Conservation (phyloP, 2,888 invertebrate genomes). For the Apamea anceps region DNA sequence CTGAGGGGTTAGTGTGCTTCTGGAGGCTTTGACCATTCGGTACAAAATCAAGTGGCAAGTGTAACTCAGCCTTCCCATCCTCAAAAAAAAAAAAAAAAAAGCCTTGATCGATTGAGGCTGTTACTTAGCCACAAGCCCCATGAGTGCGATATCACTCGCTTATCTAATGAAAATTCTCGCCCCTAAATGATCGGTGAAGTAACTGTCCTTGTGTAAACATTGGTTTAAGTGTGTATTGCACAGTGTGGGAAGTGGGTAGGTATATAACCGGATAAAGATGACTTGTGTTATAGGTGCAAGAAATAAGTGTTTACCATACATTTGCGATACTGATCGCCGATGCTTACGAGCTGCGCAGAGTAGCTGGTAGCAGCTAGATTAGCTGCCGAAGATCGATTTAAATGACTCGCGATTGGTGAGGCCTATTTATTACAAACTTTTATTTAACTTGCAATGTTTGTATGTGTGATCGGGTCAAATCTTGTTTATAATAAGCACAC, state of each 20-base stretch:
- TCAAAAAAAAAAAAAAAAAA: too few relatives aligned
- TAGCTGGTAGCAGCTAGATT: neutral
- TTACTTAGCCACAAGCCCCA: neutral
- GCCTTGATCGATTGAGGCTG: neutral
- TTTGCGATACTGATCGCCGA: neutral
- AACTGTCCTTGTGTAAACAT: neutral
- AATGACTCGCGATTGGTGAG: neutral
- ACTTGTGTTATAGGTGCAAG: neutral
- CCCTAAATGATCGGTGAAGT: neutral
- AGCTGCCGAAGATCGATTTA: neutral
- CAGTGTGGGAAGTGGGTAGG: conserved; percentile 1
- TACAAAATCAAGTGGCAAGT: neutral
- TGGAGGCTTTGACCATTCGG: neutral
- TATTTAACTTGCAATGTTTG: too few relatives aligned
- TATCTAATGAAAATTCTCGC: neutral
- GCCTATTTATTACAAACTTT: neutral
- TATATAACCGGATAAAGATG: conserved; percentile 10
- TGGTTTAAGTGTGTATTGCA: neutral
- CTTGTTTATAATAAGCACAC: too few relatives aligned
- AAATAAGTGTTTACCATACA: neutral
- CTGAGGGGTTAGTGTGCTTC: neutral
- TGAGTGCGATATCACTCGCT: neutral
- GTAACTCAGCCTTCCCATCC: too few relatives aligned
- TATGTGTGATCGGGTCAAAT: too few relatives aligned
- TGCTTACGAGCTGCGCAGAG: neutral